Evolutionary conservation across 64 coral and sea anemone genomes (phyloP).

Genomic region (Porites lutea): DNA sequence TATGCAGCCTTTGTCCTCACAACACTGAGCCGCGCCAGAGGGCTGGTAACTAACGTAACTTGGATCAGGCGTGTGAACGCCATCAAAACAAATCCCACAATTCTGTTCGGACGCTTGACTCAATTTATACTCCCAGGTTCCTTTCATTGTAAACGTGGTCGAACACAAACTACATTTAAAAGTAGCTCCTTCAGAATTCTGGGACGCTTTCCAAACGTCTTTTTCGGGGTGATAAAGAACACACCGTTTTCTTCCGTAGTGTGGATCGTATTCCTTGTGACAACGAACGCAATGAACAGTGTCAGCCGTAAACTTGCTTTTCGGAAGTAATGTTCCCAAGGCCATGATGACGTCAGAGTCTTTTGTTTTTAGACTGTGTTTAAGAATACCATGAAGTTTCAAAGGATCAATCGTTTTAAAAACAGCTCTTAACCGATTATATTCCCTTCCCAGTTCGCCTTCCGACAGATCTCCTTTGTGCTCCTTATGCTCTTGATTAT

Average conservation of each 20-base stretch:
- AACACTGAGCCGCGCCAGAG: slow-evolving; percentile 67
- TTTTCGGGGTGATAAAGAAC: slow-evolving; percentile 65
- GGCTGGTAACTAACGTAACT: slow-evolving; percentile 80
- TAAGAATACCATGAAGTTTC: slow-evolving; percentile 67
- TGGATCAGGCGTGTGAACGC: slow-evolving; percentile 69
- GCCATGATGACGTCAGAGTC: slow-evolving; percentile 57
- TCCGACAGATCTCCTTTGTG: slow-evolving; percentile 31
- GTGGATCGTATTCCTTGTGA: slow-evolving; percentile 88
- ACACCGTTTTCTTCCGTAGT: slow-evolving; percentile 66
- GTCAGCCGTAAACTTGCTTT: slow-evolving; percentile 79
- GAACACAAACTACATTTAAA: slow-evolving; percentile 79
- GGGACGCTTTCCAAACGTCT: slow-evolving; percentile 50
- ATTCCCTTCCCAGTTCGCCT: slow-evolving; percentile 64
- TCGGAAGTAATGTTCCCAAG: slow-evolving; percentile 73
- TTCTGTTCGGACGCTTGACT: slow-evolving; percentile 47
- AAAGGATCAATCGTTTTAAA: slow-evolving; percentile 82
- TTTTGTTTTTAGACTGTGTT: slow-evolving; percentile 71
- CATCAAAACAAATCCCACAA: slow-evolving; percentile 81
- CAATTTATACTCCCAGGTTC: slow-evolving; percentile 60
- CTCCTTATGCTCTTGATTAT: neutral
- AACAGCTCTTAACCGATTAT: slow-evolving; percentile 66
- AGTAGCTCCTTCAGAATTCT: slow-evolving; percentile 52
- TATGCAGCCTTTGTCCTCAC: slow-evolving; percentile 94
- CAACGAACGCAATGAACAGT: slow-evolving; percentile 93
- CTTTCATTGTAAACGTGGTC: slow-evolving; percentile 45